Conservation (phyloP, 2,888 invertebrate species). For the Cephalotes varians region DNA sequence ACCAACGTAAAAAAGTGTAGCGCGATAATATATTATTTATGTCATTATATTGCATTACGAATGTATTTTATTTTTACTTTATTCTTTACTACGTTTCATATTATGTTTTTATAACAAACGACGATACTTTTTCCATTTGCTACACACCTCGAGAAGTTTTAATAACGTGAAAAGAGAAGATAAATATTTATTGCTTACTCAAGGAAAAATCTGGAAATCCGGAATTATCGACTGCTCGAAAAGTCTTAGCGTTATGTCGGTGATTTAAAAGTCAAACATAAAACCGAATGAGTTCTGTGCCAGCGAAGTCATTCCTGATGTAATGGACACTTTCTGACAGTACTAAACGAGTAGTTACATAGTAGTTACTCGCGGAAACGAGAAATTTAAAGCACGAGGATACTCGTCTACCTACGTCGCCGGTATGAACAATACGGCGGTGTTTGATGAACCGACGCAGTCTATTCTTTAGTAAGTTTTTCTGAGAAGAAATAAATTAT, state of each 20-base stretch:
- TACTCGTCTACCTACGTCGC: conserved; percentile 19
- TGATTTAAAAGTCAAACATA: conserved; percentile 52
- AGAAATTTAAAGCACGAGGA: conserved; percentile 49
- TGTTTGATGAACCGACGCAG: conserved; percentile 21
- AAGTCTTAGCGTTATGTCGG: conserved; percentile 5
- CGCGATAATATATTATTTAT: conserved; percentile 1
- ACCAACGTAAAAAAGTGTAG: neutral
- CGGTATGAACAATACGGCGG: conserved; percentile 24
- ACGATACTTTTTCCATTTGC: neutral
- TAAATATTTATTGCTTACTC: neutral
- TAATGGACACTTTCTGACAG: conserved; percentile 53
- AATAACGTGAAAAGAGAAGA: conserved; percentile 20
- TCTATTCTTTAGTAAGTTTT: conserved; percentile 12
- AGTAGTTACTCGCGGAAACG: conserved; percentile 39
- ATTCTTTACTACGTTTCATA: neutral
- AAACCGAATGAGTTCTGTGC: conserved; percentile 32
- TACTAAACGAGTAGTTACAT: conserved; percentile 47
- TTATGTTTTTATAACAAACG: neutral
- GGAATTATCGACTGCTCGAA: conserved; percentile 18
- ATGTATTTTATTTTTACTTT: neutral
- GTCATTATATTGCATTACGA: neutral
- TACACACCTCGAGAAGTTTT: conserved; percentile 20
- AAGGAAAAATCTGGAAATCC: conserved; percentile 37
- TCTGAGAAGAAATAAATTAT: conserved; percentile 2
- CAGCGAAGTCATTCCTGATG: conserved; percentile 37